Evolutionary conservation across 1,140 invertebrate genomes (phyloP).

Genomic region (Leptopilina clavipes): DNA sequence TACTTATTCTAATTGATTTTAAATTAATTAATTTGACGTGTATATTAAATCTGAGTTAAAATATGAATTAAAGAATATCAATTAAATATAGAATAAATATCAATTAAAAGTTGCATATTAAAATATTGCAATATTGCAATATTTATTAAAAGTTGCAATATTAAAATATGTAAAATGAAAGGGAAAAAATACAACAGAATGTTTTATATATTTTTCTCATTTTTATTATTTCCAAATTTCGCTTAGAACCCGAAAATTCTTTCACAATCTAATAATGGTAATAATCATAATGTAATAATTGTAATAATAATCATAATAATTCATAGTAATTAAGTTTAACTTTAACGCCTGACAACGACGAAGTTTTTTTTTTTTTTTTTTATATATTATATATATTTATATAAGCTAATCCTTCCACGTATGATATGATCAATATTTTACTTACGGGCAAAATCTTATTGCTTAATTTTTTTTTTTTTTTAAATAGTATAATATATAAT

Average conservation of each 20-base stretch:
- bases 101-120: too few relatives aligned
- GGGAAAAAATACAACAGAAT: background rate
- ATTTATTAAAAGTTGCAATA: too few relatives aligned
- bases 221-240: conserved; percentile 73
- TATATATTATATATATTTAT: conserved; percentile 55
- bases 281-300: conserved; percentile 46
- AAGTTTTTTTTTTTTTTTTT: conserved; percentile 65
- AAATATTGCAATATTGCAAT: too few relatives aligned
- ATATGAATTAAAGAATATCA: too few relatives aligned
- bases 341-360: conserved; percentile 72
- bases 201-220: conserved; percentile 40
- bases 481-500: conserved; percentile 61
- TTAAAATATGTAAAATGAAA: too few relatives aligned
- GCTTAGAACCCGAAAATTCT: conserved; percentile 73
- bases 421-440: conserved; percentile 67
- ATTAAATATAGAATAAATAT: too few relatives aligned
- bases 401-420: conserved; percentile 73
- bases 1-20: too few relatives aligned
- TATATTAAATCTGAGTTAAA: too few relatives aligned
- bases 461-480: conserved; percentile 64
- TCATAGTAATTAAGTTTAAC: conserved; percentile 71
- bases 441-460: conserved; percentile 73
- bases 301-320: conserved; percentile 54
- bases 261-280: conserved; percentile 69
- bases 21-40: too few relatives aligned